A percentile compares a stretch with the other conserved stretches of the same genome.
Conservation (phyloP, 2,113 vertebrate genomes). For the Lepisosteus oculatus region DNA sequence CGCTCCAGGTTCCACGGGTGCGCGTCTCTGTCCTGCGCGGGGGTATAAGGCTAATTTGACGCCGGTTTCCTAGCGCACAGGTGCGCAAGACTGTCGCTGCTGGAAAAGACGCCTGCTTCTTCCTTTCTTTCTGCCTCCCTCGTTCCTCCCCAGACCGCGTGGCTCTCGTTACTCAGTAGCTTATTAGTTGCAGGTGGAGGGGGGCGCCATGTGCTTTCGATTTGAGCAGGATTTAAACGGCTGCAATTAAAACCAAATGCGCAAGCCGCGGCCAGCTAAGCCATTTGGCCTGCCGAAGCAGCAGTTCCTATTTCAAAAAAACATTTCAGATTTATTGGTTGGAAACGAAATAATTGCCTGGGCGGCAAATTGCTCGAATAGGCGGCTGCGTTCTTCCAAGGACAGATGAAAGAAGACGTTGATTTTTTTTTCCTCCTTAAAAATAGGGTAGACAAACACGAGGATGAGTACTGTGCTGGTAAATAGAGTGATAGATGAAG, state of each 20-base stretch:
- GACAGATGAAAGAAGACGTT: background rate
- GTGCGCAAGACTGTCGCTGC: background rate
- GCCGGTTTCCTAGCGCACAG: background rate
- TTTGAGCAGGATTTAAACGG: conserved; percentile 67
- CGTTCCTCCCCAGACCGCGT: conserved; percentile 28
- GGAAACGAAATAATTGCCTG: conserved; percentile 39
- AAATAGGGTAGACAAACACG: no score
- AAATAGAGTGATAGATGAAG: no score
- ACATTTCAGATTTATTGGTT: conserved; percentile 43
- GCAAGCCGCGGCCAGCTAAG: conserved; percentile 56
- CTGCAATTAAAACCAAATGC: conserved; percentile 72
- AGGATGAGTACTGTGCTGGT: no score
- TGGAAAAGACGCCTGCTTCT: background rate
- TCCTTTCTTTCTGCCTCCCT: background rate
- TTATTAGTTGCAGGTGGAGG: conserved; percentile 67
- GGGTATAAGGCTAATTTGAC: background rate
- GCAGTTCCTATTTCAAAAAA: conserved; percentile 27
- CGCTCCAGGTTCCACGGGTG: no score
- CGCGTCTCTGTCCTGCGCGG: no score
- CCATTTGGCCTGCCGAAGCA: conserved; percentile 8
- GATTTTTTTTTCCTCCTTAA: background rate
- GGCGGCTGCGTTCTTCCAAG: conserved; percentile 2
- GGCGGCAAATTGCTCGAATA: conserved; percentile 19
- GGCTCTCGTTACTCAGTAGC: conserved; percentile 62
- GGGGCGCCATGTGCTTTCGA: conserved; percentile 67